phyloP scores from a whole-genome alignment of 1,140 invertebrate genomes.

The Kradibia gibbosae region DNA sequence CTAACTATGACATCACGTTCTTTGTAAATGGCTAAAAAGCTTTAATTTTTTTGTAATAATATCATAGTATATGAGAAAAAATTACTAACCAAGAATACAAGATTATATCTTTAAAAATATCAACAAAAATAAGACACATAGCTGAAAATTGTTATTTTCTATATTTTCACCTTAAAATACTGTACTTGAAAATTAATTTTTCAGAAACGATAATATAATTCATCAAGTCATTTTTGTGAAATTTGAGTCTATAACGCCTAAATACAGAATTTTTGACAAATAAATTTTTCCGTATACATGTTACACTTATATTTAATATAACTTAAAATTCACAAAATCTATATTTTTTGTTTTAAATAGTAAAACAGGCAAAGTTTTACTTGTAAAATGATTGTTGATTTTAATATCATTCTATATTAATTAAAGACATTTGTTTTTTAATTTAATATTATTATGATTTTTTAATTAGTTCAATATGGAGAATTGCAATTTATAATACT shows the following conservation, averaged over 20 bases:
- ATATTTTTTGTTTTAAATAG: no score
- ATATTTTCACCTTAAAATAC: not conserved
- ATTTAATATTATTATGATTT: no score
- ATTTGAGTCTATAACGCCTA: not conserved
- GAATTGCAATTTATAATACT: no score
- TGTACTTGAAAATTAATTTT: not conserved
- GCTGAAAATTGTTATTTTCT: not conserved
- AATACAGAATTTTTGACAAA: not conserved
- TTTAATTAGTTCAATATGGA: no score
- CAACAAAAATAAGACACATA: not conserved
- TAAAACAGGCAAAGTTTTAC: no score
- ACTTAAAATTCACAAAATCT: no score
- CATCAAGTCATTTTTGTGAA: not conserved
- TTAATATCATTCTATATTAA: no score
- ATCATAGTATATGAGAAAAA: not conserved
- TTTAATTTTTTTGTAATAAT: not conserved
- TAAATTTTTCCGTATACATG: no score
- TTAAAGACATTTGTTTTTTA: no score
- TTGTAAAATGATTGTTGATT: no score
- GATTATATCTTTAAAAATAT: not conserved
- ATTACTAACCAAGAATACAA: not conserved
- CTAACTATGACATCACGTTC: slow-evolving; percentile 2
- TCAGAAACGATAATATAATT: not conserved
- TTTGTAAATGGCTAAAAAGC: not conserved
- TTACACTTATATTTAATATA: no score